These are phyloP conservation scores for Theristus sp. DNA, from an alignment of 2,888 invertebrate species.

Conservation along the genomic window DNA sequence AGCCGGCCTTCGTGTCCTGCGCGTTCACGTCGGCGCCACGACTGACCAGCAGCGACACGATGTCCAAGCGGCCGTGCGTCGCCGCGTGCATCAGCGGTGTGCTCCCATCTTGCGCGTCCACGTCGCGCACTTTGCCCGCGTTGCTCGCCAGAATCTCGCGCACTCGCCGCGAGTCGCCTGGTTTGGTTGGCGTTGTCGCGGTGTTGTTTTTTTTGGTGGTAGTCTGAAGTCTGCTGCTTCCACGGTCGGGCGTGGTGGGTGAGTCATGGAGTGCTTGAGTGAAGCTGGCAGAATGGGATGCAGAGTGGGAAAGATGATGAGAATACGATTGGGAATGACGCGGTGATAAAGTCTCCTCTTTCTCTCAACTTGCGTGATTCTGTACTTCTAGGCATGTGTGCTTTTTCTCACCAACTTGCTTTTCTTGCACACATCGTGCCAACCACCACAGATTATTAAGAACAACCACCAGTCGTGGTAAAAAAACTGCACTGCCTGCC, in stretches of 20 bases:
- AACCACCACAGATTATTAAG: too few species aligned
- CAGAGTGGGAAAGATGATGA: neutral
- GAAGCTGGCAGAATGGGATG: neutral
- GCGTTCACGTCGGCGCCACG: neutral
- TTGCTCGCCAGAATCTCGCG: neutral
- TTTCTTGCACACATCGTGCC: too few species aligned
- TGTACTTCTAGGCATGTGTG: too few species aligned
- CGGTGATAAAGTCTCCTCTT: too few species aligned
- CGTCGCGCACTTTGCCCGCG: constrained; percentile 16
- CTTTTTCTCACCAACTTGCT: too few species aligned
- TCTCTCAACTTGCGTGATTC: too few species aligned
- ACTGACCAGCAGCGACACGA: constrained; percentile 18
- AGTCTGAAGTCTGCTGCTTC: too few species aligned
- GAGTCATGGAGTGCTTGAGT: neutral
- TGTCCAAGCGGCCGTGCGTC: constrained; percentile 29
- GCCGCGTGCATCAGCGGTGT: constrained; percentile 32
- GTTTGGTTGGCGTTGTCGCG: too few species aligned
- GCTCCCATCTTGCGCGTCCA: constrained; percentile 29
- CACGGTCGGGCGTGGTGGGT: too few species aligned
- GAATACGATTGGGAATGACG: neutral
- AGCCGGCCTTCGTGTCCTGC: constrained; percentile 27
- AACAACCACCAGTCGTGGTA: too few species aligned
- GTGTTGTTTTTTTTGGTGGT: too few species aligned
- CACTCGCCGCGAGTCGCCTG: neutral
- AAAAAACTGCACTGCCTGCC: too few species aligned